Conservation (phyloP, 2,797 vertebrate species). For the Argya squamiceps region DNA sequence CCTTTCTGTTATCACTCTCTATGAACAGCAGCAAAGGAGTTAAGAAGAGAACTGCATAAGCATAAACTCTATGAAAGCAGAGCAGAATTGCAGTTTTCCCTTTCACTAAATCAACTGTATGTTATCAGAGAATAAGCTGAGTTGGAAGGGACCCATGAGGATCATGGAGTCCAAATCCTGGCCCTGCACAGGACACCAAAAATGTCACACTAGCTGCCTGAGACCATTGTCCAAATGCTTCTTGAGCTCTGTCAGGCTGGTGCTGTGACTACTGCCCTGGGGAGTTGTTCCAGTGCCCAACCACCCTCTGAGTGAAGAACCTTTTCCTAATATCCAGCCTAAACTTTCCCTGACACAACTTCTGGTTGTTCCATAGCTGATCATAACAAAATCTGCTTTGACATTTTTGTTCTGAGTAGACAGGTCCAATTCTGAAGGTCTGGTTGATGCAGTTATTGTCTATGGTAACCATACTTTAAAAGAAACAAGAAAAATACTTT, state of each 20-base stretch:
- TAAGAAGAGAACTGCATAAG: not conserved
- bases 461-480: not conserved
- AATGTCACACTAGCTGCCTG: not conserved
- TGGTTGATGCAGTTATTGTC: not conserved
- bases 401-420: not conserved
- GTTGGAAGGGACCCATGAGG: not conserved
- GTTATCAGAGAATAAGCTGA: not conserved
- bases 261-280: not conserved
- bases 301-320: not conserved
- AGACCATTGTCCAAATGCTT: not conserved
- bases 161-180: not conserved
- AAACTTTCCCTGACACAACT: not conserved
- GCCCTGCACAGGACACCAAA: not conserved
- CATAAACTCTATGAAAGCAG: not conserved
- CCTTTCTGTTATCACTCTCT: not conserved
- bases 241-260: not conserved
- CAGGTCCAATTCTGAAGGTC: not conserved
- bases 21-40: not conserved
- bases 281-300: not conserved
- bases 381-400: not conserved
- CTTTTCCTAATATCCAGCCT: not conserved
- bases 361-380: not conserved
- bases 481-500: not conserved
- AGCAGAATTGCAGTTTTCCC: not conserved
- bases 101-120: not conserved